These are phyloP conservation scores for Megamerina dolium DNA, from an alignment of 2,888 invertebrate genomes.

Conservation along the genomic window DNA sequence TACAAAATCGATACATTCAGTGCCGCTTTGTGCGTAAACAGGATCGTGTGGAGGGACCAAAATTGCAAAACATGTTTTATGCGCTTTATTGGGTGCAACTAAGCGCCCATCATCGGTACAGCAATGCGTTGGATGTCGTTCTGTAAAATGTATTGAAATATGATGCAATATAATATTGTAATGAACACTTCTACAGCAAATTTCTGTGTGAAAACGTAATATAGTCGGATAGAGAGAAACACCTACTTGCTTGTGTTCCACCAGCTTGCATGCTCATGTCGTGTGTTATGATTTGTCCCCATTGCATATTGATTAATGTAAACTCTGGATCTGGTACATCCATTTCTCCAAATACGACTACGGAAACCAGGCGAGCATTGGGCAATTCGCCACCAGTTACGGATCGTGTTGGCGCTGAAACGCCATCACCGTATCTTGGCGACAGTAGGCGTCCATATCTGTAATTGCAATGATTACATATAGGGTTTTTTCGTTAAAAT, in stretches of 20 bases:
- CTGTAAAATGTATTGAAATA: constrained; percentile 43
- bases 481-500: neutral
- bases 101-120: constrained; percentile 58
- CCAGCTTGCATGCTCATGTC: constrained; percentile 53
- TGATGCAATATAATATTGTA: too few relatives aligned
- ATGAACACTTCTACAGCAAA: too few relatives aligned
- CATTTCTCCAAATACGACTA: constrained; percentile 64
- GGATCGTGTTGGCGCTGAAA: constrained; percentile 57
- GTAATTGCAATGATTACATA: neutral
- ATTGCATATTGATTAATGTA: constrained; percentile 65
- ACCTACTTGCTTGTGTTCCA: constrained; percentile 66
- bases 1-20: constrained; percentile 63
- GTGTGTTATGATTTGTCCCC: constrained; percentile 59
- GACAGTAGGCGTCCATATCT: constrained; percentile 50
- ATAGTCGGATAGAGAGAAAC: too few relatives aligned
- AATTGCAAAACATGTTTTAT: constrained; percentile 53
- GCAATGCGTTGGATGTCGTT: constrained; percentile 56
- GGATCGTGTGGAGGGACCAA: constrained; percentile 57
- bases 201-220: too few relatives aligned
- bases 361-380: constrained; percentile 63
- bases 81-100: constrained; percentile 47
- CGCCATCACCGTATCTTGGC: constrained; percentile 52
- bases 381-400: constrained; percentile 63
- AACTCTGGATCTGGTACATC: constrained; percentile 65
- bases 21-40: constrained; percentile 52